Base-by-base conservation (phyloP, 2,113 vertebrate genomes). In the Hemiprocne comata region DNA sequence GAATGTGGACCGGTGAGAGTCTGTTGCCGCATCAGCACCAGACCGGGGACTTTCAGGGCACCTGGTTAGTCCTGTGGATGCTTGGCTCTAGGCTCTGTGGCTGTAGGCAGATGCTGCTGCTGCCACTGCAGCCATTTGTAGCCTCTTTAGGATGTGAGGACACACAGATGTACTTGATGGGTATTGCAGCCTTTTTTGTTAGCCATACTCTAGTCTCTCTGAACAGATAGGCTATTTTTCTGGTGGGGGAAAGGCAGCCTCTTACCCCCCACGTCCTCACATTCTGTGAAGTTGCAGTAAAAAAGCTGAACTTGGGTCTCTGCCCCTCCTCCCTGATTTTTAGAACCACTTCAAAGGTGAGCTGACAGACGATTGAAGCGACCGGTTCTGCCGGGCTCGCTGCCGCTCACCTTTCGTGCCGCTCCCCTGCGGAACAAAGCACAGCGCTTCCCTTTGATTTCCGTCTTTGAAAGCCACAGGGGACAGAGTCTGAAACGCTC, bases 321-420 rank as follows among this genome's bases (percentile, higher is more conserved):
- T 67, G 89, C 53, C 57, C 92, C 95, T 96, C 96, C 96, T 96
- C 81, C 79, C 81, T 69, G 67, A 93, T 95, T 94, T 95, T 88
- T 66, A 79, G 90, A 92, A 72, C 93, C 91, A 85, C 96, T 96
- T 97, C 95, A 97, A 94, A 95, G 82, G 58, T 60, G 92, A 92
- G 92, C 50, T 84, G 75, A 72, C 73, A 3, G 93, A 73, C 8
- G 24, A 90, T 62, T 96, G 90, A 94, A 96, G 86, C 40, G 58
- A 54, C 88, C 15, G 71, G 89, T 91, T 91, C 89, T 55, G 61
- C 91, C 60, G 20, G 81, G 94, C 93, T 90, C 6, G 3, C 79
- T 1, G 33, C 93, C 6, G 6, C 94, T 96, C 92, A 92, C 96
- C 95, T 97, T 92, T 84, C 16, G 6, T 51, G 61, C 78, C 2